Base-by-base conservation (phyloP, 2,888 invertebrate species). In the Lysandra coridon region DNA sequence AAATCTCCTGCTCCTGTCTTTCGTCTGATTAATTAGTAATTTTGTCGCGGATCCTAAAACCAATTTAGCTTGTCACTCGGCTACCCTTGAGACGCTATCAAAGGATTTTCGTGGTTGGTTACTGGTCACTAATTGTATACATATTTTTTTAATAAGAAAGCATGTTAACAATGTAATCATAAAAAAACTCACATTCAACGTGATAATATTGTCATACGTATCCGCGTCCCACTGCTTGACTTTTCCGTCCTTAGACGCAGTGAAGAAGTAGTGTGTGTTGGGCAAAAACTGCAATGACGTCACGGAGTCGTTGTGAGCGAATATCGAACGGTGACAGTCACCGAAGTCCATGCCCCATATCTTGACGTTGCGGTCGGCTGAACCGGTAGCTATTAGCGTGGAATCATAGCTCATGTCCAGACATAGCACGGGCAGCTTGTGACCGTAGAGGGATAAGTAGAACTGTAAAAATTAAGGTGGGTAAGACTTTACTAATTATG, bases 311-410 rank as follows among this genome's bases (percentile, higher is more conserved):
- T 99, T 98, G 90, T 99, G 99, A 0, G 99, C 99, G 90, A 99
- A 98, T 83, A 99, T 95, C 0, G 99, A 99, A 86, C 96, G 96
- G 92, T 99, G 99, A 85, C 99, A 99, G 90, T 99, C 99, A n/a
- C 99, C 99, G 89, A 99, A 99, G 92, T 99, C 99, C 92, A 99
- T 95, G 60, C 99, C 99, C 99, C 99, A 99, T 82, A 99, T 97
- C 95, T 99, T 99, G 49, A 99, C 96, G 89, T 98, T 99, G 69
- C 99, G 96, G 94, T 99, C 99, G 0, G 98, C 98, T 2, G 99
- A 99, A 7, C 99, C 99, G 0, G 99, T 99, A 12, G 97, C 98
- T 82, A 99, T 97, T 40, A 99, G 89, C 12, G 96, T 96, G 0
- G 97, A 97, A 89, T 98, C 98, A 84, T 97, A 97, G 17, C 98